phyloP scores from a whole-genome alignment of 2,888 invertebrate species.

The Sphecodes monilicornis region DNA sequence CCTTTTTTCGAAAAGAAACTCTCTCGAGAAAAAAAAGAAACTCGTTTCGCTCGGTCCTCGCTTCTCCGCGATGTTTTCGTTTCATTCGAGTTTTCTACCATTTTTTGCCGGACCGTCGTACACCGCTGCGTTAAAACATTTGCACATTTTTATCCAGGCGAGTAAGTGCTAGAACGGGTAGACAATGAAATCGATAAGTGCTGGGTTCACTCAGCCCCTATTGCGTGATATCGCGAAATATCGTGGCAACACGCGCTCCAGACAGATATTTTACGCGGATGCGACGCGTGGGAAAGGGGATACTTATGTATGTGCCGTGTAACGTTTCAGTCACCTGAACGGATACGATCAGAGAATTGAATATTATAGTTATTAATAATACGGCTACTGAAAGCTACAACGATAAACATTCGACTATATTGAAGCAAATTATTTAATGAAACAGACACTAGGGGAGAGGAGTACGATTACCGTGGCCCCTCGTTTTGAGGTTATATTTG shows the following conservation, averaged over 20 bases:
- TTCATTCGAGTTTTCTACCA: not conserved
- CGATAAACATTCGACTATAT: not conserved
- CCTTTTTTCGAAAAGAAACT: not conserved
- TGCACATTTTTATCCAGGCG: conserved; percentile 30
- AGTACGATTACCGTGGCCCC: too few relatives aligned
- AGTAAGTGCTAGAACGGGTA: conserved; percentile 1
- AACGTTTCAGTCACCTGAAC: conserved; percentile 17
- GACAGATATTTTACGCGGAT: conserved; percentile 53
- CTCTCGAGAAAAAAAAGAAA: not conserved
- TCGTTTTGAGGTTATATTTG: too few relatives aligned
- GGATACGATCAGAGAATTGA: not conserved
- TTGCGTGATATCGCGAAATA: conserved; percentile 53
- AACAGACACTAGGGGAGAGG: too few relatives aligned
- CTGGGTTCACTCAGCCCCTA: conserved; percentile 17
- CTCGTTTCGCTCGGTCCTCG: not conserved
- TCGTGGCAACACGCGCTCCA: conserved; percentile 28
- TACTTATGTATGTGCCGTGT: conserved; percentile 14
- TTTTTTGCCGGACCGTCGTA: not conserved
- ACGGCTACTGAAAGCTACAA: not conserved
- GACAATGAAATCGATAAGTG: conserved; percentile 48
- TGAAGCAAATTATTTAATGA: not conserved
- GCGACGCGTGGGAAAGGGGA: not conserved
- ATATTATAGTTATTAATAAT: not conserved
- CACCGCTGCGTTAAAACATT: conserved; percentile 26
- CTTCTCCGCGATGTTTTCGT: conserved; percentile 5